Evolutionary conservation across 2,113 vertebrate species (phyloP).

Genomic region (Oriolus oriolus): DNA sequence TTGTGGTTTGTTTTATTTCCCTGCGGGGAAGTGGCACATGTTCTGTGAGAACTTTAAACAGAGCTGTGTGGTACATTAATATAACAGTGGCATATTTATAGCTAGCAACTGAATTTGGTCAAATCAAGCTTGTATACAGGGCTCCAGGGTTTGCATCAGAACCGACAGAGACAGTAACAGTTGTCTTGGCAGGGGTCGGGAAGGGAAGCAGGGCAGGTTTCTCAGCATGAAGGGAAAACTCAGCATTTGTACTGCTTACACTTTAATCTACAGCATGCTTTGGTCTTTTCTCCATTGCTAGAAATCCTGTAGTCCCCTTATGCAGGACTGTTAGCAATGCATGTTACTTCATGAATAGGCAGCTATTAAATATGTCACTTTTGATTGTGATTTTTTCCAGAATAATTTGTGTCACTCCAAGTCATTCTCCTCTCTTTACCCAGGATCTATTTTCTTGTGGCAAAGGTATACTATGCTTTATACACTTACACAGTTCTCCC

Average conservation of each 20-base stretch:
- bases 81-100: not conserved
- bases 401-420: not conserved
- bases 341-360: not conserved
- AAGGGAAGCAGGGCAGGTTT: not conserved
- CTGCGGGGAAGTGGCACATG: not conserved
- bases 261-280: not conserved
- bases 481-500: not conserved
- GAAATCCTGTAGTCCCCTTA: not conserved
- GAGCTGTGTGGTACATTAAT: not conserved
- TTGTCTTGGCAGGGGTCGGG: not conserved
- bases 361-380: not conserved
- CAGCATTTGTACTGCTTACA: not conserved
- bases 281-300: not conserved
- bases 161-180: accelerated
- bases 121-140: not conserved
- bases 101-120: not conserved
- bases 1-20: not conserved
- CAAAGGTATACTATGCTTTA: not conserved
- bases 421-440: not conserved
- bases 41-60: not conserved
- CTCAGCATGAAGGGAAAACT: not conserved
- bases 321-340: not conserved
- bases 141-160: not conserved
- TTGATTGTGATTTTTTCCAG: not conserved
- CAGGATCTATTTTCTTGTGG: not conserved